Evolutionary conservation across 2,113 vertebrate species (phyloP).

Genomic region (Chionomys nivalis): DNA sequence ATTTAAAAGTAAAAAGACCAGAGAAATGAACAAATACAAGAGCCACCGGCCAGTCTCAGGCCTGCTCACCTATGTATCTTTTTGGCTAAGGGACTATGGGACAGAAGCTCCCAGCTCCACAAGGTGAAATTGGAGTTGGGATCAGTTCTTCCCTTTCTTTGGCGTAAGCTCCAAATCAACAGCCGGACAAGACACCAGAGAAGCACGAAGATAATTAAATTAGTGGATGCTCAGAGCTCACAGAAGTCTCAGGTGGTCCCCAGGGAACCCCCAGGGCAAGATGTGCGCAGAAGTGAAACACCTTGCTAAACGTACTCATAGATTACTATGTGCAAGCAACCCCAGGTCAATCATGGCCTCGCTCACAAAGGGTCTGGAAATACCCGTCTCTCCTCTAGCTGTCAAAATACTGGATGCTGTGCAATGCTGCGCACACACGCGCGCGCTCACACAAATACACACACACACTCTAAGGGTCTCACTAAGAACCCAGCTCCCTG

Average conservation of each 20-base stretch:
- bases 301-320: conserved; percentile 52
- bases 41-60: background rate
- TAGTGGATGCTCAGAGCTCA: background rate
- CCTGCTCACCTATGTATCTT: background rate
- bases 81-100: background rate
- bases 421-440: background rate
- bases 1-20: background rate
- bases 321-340: background rate
- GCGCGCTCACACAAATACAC: too few species aligned
- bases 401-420: background rate
- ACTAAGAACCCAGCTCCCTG: background rate
- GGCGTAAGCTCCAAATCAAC: background rate
- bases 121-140: background rate
- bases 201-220: conserved; percentile 1
- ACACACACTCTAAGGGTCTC: background rate
- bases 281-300: conserved; percentile 71
- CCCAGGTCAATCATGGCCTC: fast-evolving
- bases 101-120: background rate
- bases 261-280: background rate
- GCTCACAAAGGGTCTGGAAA: fast-evolving
- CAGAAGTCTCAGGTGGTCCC: background rate
- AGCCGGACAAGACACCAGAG: background rate
- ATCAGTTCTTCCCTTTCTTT: background rate
- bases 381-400: background rate
- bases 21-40: background rate